Conservation (phyloP, 2,888 invertebrate genomes). For the Lymantria dispar region DNA sequence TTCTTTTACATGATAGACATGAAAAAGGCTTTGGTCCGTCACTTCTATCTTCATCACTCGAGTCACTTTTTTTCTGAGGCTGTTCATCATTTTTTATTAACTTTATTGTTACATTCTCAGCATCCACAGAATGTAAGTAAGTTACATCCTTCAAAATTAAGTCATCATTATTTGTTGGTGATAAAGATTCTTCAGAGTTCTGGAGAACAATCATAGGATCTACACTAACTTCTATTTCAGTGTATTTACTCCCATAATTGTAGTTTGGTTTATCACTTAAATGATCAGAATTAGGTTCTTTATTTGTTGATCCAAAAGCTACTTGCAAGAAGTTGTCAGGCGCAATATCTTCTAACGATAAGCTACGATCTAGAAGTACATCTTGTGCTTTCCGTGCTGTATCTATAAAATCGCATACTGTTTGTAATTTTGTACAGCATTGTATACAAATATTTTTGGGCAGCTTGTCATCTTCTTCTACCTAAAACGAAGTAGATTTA, state of each 20-base stretch:
- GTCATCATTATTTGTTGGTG: constrained; percentile 32
- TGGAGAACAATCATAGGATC: constrained; percentile 87
- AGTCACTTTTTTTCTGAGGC: constrained; percentile 1
- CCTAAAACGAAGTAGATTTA: constrained; percentile 62
- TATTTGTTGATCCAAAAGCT: constrained; percentile 1
- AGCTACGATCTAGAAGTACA: constrained; percentile 64
- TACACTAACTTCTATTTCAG: constrained; percentile 86
- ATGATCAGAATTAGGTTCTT: constrained; percentile 26
- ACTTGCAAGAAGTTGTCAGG: not conserved
- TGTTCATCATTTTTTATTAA: constrained; percentile 49
- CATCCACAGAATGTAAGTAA: constrained; percentile 47
- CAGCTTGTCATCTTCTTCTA: constrained; percentile 84
- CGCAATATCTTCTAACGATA: constrained; percentile 63
- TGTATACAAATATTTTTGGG: constrained; percentile 86
- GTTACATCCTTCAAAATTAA: constrained; percentile 40
- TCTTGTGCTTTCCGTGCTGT: constrained; percentile 85
- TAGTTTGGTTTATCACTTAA: not conserved
- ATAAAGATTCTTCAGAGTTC: constrained; percentile 69
- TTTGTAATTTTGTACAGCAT: constrained; percentile 85
- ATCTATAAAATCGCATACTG: constrained; percentile 85
- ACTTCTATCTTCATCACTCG: constrained; percentile 19
- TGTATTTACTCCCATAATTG: constrained; percentile 53
- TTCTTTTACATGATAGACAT: constrained; percentile 79
- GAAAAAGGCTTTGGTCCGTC: constrained; percentile 67
- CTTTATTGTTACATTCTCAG: constrained; percentile 63